Evolutionary conservation across 2,113 vertebrate genomes (phyloP).

Genomic region (Callipepla californica): DNA sequence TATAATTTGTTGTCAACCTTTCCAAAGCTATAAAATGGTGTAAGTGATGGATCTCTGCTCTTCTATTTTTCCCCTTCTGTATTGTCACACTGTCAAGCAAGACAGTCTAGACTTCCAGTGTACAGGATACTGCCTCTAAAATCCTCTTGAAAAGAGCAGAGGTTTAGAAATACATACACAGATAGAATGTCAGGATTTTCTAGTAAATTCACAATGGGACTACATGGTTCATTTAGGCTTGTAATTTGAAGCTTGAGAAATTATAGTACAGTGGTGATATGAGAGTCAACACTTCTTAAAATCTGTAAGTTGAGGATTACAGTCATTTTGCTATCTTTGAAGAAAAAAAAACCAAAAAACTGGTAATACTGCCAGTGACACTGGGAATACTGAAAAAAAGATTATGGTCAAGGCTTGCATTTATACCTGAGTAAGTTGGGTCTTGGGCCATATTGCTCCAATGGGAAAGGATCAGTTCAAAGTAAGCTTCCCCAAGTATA

Average conservation of each 20-base stretch:
- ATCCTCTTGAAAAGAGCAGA: not conserved
- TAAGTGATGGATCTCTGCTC: constrained; percentile 11
- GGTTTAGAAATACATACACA: not conserved
- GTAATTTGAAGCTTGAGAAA: not conserved
- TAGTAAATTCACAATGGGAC: not conserved
- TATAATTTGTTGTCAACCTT: constrained; percentile 33
- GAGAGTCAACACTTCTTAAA: not conserved
- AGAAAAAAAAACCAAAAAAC: not conserved
- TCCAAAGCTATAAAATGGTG: constrained; percentile 21
- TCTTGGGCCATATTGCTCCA: not conserved
- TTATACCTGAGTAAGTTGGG: not conserved
- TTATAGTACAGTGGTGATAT: not conserved
- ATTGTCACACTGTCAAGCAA: not conserved
- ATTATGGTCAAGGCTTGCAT: not conserved
- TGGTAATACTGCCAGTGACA: not conserved
- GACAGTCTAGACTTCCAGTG: not conserved
- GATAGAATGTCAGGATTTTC: not conserved
- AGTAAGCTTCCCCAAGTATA: not conserved
- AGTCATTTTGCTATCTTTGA: not conserved
- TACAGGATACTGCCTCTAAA: not conserved
- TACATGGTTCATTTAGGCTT: not conserved
- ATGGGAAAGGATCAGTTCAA: not conserved
- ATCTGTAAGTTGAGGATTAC: not conserved
- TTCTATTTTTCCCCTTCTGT: not conserved
- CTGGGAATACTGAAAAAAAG: not conserved